These are phyloP conservation scores for Tinea pellionella DNA, from an alignment of 2,888 invertebrate species.

Conservation along the genomic window DNA sequence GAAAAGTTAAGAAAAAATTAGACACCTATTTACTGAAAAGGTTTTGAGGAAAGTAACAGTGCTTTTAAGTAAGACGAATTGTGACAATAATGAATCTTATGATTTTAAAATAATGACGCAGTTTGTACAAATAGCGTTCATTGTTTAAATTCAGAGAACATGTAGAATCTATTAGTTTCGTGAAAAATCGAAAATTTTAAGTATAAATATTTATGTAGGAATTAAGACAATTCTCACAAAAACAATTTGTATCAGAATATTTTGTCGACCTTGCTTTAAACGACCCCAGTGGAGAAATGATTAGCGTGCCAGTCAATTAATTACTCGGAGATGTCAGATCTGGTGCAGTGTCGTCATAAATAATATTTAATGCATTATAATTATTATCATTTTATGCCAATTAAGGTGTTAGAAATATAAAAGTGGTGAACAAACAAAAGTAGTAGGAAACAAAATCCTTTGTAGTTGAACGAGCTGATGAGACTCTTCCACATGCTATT, in stretches of 20 bases:
- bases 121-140: not conserved
- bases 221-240: not conserved
- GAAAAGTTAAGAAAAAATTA: constrained; percentile 8
- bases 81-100: not conserved
- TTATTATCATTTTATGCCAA: no score
- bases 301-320: no score
- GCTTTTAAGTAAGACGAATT: not conserved
- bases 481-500: constrained; percentile 21
- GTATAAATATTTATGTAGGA: not conserved
- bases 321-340: no score
- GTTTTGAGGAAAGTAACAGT: not conserved
- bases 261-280: not conserved
- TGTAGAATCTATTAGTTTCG: not conserved
- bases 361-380: no score
- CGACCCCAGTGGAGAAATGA: no score
- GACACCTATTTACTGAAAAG: not conserved
- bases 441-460: constrained; percentile 34
- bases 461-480: constrained; percentile 43
- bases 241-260: not conserved
- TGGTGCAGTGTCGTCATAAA: no score
- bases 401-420: not conserved
- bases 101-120: not conserved
- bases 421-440: constrained; percentile 26
- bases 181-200: not conserved
- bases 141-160: no score